A percentile compares a stretch with the other conserved stretches of the same genome.
Evolutionary conservation across 1,140 invertebrate genomes (phyloP).

Genomic region (Macrobrachium rosenbergii): DNA sequence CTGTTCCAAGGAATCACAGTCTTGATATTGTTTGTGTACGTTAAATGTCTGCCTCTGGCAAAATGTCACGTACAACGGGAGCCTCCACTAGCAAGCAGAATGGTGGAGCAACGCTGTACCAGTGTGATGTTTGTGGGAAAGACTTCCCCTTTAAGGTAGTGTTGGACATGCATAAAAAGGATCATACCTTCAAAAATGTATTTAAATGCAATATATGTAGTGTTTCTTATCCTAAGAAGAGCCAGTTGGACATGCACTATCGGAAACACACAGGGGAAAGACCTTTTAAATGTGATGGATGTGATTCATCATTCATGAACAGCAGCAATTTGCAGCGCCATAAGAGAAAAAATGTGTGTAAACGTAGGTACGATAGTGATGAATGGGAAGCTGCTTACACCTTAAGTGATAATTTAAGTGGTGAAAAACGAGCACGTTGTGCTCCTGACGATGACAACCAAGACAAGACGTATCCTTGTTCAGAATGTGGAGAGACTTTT

Average conservation of each 20-base stretch:
- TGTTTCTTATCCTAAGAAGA: conserved; percentile 50
- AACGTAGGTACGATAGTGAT: conserved; percentile 52
- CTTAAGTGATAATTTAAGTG: conserved; percentile 50
- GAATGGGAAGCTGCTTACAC: conserved; percentile 56
- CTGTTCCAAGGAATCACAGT: conserved; percentile 1
- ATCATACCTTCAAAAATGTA: conserved; percentile 54
- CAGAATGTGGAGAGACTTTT: conserved; percentile 51
- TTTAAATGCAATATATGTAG: conserved; percentile 50
- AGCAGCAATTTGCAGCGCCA: conserved; percentile 57
- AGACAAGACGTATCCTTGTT: conserved; percentile 43
- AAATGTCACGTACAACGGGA: conserved; percentile 57
- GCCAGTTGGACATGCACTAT: conserved; percentile 55
- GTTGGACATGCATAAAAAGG: conserved; percentile 57
- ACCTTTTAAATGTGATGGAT: conserved; percentile 57
- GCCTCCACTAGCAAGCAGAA: conserved; percentile 54
- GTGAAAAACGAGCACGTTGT: conserved; percentile 39
- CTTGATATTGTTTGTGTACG: not conserved
- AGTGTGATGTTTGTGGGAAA: conserved; percentile 57
- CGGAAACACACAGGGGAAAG: conserved; percentile 54
- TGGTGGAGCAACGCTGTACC: conserved; percentile 47
- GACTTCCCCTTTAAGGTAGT: conserved; percentile 60
- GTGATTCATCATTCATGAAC: conserved; percentile 57
- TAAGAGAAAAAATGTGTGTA: conserved; percentile 55
- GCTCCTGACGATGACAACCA: conserved; percentile 14
- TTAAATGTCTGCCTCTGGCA: conserved; percentile 52